phyloP scores from a whole-genome alignment of 2,113 vertebrate species.

The Talpa occidentalis region DNA sequence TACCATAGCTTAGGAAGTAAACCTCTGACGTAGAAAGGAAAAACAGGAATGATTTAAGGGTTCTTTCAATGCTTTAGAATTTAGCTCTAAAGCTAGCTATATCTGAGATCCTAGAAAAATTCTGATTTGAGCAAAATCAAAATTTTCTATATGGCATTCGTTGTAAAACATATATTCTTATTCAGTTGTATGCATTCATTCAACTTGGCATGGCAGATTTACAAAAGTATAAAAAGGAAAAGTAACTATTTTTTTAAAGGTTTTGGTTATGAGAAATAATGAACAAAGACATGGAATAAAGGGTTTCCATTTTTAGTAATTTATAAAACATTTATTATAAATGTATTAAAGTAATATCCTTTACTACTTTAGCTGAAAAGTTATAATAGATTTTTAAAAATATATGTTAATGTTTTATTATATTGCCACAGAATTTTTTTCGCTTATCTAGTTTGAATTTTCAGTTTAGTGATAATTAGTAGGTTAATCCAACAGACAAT shows the following conservation, averaged over 20 bases:
- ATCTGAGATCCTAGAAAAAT: conserved; percentile 77
- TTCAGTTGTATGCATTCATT: background rate
- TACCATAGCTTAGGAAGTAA: conserved; percentile 85
- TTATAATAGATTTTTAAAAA: background rate
- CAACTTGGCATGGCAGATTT: background rate
- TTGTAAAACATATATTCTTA: conserved; percentile 44
- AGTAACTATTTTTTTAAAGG: background rate
- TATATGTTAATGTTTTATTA: conserved; percentile 22
- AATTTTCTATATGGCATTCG: conserved; percentile 45
- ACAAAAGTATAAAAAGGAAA: background rate
- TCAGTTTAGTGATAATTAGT: background rate
- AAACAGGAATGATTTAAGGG: conserved; percentile 78
- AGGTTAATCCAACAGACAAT: background rate
- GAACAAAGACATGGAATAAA: background rate
- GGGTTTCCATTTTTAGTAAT: conserved; percentile 24
- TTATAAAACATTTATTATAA: conserved; percentile 30
- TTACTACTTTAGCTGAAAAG: background rate
- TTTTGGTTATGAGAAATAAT: conserved; percentile 28
- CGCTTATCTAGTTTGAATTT: conserved; percentile 32
- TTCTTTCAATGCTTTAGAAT: conserved; percentile 79
- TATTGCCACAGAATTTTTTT: background rate
- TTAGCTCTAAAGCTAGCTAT: conserved; percentile 78
- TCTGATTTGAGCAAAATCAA: conserved; percentile 69
- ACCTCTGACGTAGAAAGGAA: conserved; percentile 82
- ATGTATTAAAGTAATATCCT: background rate